Evolutionary conservation across 1,140 invertebrate genomes (phyloP).

Genomic region (Trachelipus rathkii): DNA sequence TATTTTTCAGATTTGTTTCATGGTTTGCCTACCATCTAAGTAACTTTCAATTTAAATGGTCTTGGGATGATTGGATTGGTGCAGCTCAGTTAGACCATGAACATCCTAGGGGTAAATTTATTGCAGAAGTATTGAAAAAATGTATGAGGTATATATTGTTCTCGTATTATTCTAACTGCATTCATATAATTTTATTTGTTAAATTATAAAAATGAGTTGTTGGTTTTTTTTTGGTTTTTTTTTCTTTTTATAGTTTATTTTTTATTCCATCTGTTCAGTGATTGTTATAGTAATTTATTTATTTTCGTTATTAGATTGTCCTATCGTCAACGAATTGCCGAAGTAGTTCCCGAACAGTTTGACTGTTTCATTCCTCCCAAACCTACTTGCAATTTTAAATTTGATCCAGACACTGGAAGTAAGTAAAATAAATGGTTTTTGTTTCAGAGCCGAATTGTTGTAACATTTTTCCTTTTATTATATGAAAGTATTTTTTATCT

Average conservation of each 20-base stretch:
- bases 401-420: constrained; percentile 54
- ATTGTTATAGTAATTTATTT: constrained; percentile 16
- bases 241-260: no score
- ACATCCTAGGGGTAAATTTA: constrained; percentile 92
- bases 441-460: no score
- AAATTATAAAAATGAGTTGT: neutral
- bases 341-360: constrained; percentile 86
- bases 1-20: constrained; percentile 68
- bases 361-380: constrained; percentile 66
- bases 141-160: constrained; percentile 65
- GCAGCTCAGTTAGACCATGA: constrained; percentile 78
- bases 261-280: no score
- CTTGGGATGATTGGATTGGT: constrained; percentile 92
- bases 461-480: no score
- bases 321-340: constrained; percentile 86
- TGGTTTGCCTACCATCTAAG: constrained; percentile 99
- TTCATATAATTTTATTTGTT: no score
- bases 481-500: no score
- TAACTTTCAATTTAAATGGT: constrained; percentile 98
- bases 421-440: constrained; percentile 5
- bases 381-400: constrained; percentile 55
- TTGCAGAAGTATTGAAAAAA: constrained; percentile 85
- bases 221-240: no score
- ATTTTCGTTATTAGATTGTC: constrained; percentile 67
- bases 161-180: no score